Conservation (phyloP, 2,113 vertebrate species). For the Gymnobelideus leadbeateri region DNA sequence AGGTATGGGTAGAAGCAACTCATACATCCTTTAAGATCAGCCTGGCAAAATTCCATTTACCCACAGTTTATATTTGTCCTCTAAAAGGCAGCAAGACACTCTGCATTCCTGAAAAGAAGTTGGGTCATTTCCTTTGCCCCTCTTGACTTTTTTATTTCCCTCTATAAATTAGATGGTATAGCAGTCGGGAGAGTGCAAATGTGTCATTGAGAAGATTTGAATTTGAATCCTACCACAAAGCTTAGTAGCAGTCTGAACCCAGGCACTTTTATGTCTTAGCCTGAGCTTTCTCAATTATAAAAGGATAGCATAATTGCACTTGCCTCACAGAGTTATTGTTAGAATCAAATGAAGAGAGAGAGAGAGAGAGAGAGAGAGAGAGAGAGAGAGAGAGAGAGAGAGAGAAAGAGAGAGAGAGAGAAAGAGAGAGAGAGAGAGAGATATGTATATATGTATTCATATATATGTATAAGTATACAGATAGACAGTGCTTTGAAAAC, state of each 20-base stretch:
- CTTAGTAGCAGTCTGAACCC: not conserved
- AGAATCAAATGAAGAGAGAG: not conserved
- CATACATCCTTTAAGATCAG: not conserved
- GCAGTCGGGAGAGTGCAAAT: not conserved
- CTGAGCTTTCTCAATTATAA: not conserved
- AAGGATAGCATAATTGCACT: not conserved
- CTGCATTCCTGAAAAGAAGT: not conserved
- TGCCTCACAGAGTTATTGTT: not conserved
- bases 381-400: not conserved
- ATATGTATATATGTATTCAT: not conserved
- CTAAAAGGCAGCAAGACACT: not conserved
- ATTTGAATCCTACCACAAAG: not conserved
- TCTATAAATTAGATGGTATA: not conserved
- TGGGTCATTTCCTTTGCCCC: not conserved
- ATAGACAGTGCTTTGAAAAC: not conserved
- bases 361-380: too few species aligned
- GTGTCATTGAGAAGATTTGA: not conserved
- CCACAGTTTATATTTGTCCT: not conserved
- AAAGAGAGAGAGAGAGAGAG: not conserved
- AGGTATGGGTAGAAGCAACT: not conserved
- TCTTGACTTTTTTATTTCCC: not conserved
- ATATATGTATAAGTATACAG: too few species aligned
- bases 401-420: too few species aligned
- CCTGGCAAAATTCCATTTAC: not conserved
- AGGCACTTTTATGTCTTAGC: not conserved